Evolutionary conservation across 2,797 vertebrate genomes (phyloP).

Genomic region (Esox masquinongy): DNA sequence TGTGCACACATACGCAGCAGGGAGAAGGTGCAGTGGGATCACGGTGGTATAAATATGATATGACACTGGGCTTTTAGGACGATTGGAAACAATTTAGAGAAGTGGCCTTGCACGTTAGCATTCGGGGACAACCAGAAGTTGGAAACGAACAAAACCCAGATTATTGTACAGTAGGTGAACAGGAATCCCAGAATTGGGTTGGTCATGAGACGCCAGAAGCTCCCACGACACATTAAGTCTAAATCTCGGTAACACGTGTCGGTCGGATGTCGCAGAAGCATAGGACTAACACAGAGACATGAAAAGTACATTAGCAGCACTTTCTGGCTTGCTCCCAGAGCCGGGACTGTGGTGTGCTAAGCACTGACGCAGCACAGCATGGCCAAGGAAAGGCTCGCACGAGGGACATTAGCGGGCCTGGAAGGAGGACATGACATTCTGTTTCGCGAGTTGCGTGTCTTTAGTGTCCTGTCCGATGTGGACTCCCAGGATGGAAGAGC

Average conservation of each 20-base stretch:
- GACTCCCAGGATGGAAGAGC: not conserved
- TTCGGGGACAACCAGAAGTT: not conserved
- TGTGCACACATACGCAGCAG: not conserved
- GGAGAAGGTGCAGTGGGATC: not conserved
- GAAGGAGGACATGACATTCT: not conserved
- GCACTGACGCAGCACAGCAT: constrained; percentile 30
- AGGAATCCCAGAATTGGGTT: not conserved
- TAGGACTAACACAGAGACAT: not conserved
- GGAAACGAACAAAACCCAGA: not conserved
- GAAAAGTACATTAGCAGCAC: not conserved
- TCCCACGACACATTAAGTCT: not conserved
- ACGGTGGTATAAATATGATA: not conserved
- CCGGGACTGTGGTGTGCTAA: not conserved
- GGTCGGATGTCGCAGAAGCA: not conserved
- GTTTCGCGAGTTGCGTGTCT: not conserved
- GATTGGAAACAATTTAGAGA: constrained; percentile 7
- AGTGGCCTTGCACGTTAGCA: not conserved
- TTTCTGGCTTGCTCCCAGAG: not conserved
- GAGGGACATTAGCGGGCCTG: constrained; percentile 3
- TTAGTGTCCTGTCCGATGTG: not conserved
- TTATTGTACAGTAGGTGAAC: not conserved
- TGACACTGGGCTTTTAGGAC: constrained; percentile 9
- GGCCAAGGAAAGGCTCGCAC: constrained; percentile 16
- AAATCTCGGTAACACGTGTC: not conserved
- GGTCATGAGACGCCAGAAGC: not conserved